Conservation (phyloP, 2,797 vertebrate species). For the Chelidonichthys spinosus region DNA sequence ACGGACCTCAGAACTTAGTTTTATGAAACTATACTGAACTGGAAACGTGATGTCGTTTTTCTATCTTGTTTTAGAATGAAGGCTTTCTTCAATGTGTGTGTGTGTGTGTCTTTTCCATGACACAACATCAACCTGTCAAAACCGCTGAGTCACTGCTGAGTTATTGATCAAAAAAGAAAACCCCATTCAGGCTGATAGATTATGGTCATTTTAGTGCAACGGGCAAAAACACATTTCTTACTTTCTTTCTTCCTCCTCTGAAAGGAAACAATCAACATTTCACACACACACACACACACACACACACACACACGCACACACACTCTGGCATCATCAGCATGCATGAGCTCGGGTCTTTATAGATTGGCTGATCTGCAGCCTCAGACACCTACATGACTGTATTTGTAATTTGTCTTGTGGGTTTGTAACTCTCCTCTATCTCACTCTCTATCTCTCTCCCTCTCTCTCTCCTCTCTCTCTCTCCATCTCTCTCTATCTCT, state of each 20-base stretch:
- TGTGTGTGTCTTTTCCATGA: constrained; percentile 23
- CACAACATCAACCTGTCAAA: constrained; percentile 5
- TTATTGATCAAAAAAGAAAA: constrained; percentile 29
- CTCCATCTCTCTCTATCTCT: background rate
- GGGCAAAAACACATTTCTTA: background rate
- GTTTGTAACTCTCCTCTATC: background rate
- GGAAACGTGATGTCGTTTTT: background rate
- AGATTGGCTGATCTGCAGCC: constrained; percentile 39
- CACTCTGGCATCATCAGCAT: constrained; percentile 36
- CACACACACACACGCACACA: background rate
- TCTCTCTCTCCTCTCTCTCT: constrained; percentile 1
- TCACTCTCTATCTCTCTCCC: background rate
- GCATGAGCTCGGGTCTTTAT: constrained; percentile 20
- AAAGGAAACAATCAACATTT: constrained; percentile 36
- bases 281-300: background rate
- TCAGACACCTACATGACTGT: constrained; percentile 1
- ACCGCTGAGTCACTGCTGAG: constrained; percentile 21
- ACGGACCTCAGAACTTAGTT: background rate
- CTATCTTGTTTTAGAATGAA: background rate
- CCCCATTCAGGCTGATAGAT: constrained; percentile 16
- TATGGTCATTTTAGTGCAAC: constrained; percentile 17
- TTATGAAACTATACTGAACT: background rate
- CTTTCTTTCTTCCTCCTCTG: constrained; percentile 10
- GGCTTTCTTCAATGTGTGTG: constrained; percentile 5
- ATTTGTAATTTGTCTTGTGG: constrained; percentile 12